These are phyloP conservation scores for Caenorhabditis sp. DNA, from an alignment of 2,888 invertebrate species.

Conservation along the genomic window DNA sequence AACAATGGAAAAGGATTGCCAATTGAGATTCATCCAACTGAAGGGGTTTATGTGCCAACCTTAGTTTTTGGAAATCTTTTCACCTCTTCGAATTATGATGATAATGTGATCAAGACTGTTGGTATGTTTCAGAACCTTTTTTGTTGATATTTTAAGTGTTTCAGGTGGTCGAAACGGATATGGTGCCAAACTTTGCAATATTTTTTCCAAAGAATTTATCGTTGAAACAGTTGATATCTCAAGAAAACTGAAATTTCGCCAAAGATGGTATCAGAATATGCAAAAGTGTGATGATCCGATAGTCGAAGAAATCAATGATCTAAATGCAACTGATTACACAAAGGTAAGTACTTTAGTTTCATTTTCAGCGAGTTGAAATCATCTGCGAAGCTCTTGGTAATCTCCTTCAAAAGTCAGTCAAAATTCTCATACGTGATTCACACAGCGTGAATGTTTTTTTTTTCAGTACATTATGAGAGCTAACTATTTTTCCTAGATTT, in stretches of 20 bases:
- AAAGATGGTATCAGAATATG: conserved; percentile 47
- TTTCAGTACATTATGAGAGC: too few relatives aligned
- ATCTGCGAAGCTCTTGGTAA: too few relatives aligned
- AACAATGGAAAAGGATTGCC: conserved; percentile 54
- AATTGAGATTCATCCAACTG: conserved; percentile 41
- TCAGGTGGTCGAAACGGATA: conserved; percentile 90
- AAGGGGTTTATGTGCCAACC: conserved; percentile 91
- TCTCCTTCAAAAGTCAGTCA: too few relatives aligned
- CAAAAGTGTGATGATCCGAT: conserved; percentile 18
- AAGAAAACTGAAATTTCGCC: conserved; percentile 25
- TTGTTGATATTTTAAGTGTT: background rate
- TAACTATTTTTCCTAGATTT: too few relatives aligned
- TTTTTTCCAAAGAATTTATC: conserved; percentile 92
- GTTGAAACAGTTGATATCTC: conserved; percentile 81
- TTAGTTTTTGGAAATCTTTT: conserved; percentile 97
- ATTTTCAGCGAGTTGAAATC: too few relatives aligned
- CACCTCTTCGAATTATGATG: conserved; percentile 97
- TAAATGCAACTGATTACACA: conserved; percentile 14
- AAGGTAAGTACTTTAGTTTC: too few relatives aligned
- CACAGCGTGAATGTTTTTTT: too few relatives aligned
- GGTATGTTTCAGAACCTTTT: conserved; percentile 17
- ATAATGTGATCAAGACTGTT: conserved; percentile 88
- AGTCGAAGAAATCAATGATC: background rate
- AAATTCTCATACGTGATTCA: too few relatives aligned
- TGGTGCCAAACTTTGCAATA: conserved; percentile 97